Conservation (phyloP, 2,113 vertebrate genomes). For the Gambusia holbrooki region DNA sequence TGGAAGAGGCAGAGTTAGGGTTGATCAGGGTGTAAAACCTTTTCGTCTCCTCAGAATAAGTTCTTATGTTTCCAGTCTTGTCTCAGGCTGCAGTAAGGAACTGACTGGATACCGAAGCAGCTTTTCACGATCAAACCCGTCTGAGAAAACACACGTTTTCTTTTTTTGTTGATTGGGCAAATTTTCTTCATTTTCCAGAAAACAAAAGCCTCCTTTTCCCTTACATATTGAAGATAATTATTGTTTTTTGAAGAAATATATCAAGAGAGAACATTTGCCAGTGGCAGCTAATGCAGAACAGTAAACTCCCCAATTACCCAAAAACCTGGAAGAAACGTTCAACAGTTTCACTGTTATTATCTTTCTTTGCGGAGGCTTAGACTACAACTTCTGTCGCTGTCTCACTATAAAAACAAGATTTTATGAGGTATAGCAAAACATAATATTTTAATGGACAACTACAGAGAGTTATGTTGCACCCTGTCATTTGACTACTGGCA, state of each 20-base stretch:
- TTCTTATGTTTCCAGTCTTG: slow-evolving; percentile 37
- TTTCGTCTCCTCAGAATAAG: slow-evolving; percentile 13
- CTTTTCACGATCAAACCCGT: slow-evolving; percentile 34
- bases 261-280: neutral
- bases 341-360: too few relatives aligned
- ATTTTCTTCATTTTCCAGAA: neutral
- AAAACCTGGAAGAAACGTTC: too few relatives aligned
- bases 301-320: neutral
- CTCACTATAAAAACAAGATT: neutral
- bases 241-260: neutral
- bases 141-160: slow-evolving; percentile 27
- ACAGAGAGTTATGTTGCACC: neutral
- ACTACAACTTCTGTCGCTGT: too few relatives aligned
- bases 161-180: neutral
- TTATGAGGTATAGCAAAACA: neutral
- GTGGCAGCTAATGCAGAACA: neutral
- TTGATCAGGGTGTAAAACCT: slow-evolving; percentile 36
- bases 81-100: slow-evolving; percentile 35
- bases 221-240: neutral
- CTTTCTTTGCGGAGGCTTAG: too few relatives aligned
- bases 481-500: neutral
- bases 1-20: slow-evolving; percentile 36
- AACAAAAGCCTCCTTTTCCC: neutral
- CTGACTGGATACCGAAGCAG: slow-evolving; percentile 42
- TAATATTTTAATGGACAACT: neutral